Evolutionary conservation across 2,888 invertebrate species (phyloP).

Genomic region (Trileptium ribeirensis): DNA sequence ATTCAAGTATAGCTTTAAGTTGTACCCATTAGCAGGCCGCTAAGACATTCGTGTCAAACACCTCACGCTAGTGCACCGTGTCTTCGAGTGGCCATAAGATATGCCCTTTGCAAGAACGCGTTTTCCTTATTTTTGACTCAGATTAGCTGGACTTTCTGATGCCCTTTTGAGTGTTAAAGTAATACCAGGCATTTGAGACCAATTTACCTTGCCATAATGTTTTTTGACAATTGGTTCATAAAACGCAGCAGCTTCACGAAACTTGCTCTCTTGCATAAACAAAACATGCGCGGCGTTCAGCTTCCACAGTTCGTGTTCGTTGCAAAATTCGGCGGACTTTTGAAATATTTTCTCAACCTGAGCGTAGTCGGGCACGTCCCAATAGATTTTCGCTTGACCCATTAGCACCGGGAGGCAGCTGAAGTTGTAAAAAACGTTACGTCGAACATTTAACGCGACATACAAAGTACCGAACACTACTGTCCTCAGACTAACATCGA

Average conservation of each 20-base stretch:
- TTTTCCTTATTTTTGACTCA: no score
- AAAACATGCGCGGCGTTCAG: constrained; percentile 95
- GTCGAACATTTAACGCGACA: no score
- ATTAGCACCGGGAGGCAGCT: constrained; percentile 89
- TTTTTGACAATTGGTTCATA: constrained; percentile 96
- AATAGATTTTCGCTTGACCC: constrained; percentile 97
- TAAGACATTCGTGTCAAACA: no score
- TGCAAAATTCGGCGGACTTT: constrained; percentile 94
- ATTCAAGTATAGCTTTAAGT: no score
- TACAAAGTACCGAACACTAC: no score
- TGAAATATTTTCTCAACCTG: constrained; percentile 94
- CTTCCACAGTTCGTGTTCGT: constrained; percentile 92
- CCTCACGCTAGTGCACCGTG: no score
- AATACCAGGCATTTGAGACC: not conserved
- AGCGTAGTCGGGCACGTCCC: constrained; percentile 89
- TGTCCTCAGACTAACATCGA: no score
- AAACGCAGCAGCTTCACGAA: constrained; percentile 92
- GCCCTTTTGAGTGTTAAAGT: no score
- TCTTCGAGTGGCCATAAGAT: not conserved
- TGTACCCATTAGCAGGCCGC: no score
- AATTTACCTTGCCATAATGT: constrained; percentile 68
- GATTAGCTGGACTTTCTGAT: no score
- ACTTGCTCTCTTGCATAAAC: constrained; percentile 98
- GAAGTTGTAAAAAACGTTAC: no score
- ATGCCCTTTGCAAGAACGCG: not conserved